Evolutionary conservation across 2,888 invertebrate genomes (phyloP), one percentile per base, ranked within the genome.

Genomic region (Xylophagus ater): DNA sequence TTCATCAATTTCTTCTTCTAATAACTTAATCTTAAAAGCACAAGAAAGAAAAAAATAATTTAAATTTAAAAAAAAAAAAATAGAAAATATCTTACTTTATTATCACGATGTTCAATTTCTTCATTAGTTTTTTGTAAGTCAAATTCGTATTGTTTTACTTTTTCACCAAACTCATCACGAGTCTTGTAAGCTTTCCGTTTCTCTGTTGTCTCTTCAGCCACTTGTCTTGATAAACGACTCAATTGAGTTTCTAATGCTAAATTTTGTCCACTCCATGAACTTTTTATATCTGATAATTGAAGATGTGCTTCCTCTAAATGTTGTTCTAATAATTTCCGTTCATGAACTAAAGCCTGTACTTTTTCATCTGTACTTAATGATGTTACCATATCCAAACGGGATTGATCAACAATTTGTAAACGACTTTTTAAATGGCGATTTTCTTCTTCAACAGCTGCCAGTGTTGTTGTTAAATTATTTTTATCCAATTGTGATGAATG

Each of bases 241-340:
- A 85, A 82, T 74, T 92, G 90, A n/a, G 86, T 86, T 60, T 92
- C 90, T 26, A 90, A 65, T 1, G 83, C 78, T 12, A 86, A 76
- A 51, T 90, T 90, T 61, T 89, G 88, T 10, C 85, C 83, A 53
- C 88, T 89, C 90, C 90, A 90, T 0, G 85, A 84, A 1, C 85
- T 84, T 60, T 92, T 90, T 48, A 90, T 86, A 53, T 90, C 88
- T 0, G 84, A 81, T 21, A 90, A 66, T 59, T 90, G 89, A 55
- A 88, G 71, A 57, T 88, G 81, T 0, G 87, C 78, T 56, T 90
- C 90, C 51, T 86, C 83, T 41, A 90, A 62, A 52, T 84, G 78
- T 44, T 84, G 74, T 47, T 85, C 81, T 20, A 89, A 66, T 17
- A 83, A 58, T 46, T 73, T 73, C 36, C 78, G 65, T 52, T 80